Conservation (phyloP, 2,888 invertebrate species). For the Muschampia staudingeri region DNA sequence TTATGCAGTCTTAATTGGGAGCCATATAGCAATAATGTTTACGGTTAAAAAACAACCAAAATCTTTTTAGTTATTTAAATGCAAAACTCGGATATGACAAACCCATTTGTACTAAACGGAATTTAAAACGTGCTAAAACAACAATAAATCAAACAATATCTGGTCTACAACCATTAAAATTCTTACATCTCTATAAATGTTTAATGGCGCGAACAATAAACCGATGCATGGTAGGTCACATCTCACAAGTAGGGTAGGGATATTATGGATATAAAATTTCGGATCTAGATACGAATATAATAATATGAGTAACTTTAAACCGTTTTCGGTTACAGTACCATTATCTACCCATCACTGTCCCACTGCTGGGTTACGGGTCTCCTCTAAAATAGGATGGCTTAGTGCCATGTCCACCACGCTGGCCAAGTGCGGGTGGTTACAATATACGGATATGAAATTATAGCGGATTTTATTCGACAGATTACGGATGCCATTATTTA, state of each 20-base stretch:
- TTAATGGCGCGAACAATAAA: constrained; percentile 45
- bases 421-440: too few species aligned
- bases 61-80: not conserved
- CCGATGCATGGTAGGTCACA: constrained; percentile 15
- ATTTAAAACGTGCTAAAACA: constrained; percentile 39
- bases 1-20: not conserved
- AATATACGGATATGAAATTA: too few species aligned
- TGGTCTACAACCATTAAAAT: constrained; percentile 37
- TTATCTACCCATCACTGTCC: too few species aligned
- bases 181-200: constrained; percentile 42
- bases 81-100: not conserved
- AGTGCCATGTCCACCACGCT: too few species aligned
- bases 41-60: not conserved
- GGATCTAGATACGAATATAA: too few species aligned
- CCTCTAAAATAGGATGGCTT: too few species aligned
- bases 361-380: too few species aligned
- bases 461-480: too few species aligned
- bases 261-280: too few species aligned
- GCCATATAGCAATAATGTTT: not conserved
- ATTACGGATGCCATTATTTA: too few species aligned
- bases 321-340: too few species aligned
- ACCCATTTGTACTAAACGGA: not conserved
- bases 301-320: too few species aligned
- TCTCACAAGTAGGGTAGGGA: not conserved
- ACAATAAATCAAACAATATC: constrained; percentile 30